These are phyloP conservation scores for Paramisgurnus dabryanus DNA, from an alignment of 2,113 vertebrate species.

Conservation along the genomic window DNA sequence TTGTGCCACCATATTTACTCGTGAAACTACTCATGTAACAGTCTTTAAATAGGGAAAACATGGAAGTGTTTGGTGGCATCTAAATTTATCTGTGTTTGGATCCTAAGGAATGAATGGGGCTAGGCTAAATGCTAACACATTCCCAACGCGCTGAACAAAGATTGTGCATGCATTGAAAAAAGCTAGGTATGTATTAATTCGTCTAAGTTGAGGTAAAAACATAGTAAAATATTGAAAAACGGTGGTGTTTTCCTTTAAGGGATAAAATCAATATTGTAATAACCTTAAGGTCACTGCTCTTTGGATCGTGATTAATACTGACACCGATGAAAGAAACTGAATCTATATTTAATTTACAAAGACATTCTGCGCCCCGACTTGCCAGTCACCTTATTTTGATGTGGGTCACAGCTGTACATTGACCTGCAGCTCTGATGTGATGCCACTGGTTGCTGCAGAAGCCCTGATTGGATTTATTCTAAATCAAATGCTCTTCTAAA, in stretches of 20 bases:
- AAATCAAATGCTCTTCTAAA: slow-evolving; percentile 16
- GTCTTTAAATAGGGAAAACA: too few species aligned
- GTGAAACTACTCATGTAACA: too few species aligned
- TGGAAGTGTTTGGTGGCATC: too few species aligned
- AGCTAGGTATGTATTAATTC: too few species aligned
- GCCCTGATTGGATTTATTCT: slow-evolving; percentile 27
- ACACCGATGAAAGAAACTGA: background rate
- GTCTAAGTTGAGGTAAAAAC: too few species aligned
- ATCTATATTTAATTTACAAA: slow-evolving; percentile 37
- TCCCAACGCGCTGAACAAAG: too few species aligned
- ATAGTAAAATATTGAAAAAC: background rate
- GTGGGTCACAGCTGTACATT: slow-evolving; percentile 28
- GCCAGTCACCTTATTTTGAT: background rate
- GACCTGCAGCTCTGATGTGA: background rate
- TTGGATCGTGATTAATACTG: slow-evolving; percentile 12
- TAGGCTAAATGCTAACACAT: too few species aligned
- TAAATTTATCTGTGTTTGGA: too few species aligned
- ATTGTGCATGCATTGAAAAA: too few species aligned
- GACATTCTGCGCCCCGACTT: background rate
- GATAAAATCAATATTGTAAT: background rate
- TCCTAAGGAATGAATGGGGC: too few species aligned
- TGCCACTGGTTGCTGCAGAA: slow-evolving; percentile 23
- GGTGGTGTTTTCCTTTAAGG: background rate
- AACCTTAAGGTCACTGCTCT: background rate
- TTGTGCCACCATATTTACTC: too few species aligned